phyloP scores from a whole-genome alignment of 2,888 invertebrate species.

The Agrotis clavis region DNA sequence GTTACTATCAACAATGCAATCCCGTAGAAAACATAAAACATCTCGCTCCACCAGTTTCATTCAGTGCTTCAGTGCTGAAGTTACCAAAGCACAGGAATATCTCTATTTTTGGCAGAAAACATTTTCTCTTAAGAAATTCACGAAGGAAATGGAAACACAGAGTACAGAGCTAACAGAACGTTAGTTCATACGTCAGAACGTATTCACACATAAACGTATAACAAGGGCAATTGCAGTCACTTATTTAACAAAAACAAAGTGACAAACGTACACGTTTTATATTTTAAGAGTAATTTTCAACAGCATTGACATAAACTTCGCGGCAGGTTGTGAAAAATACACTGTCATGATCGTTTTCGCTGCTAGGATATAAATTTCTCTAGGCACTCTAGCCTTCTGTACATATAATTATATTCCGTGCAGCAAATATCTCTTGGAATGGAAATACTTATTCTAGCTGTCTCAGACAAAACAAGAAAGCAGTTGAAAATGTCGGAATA shows the following conservation, averaged over 20 bases:
- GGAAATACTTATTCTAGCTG: conserved; percentile 52
- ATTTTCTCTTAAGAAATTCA: conserved; percentile 31
- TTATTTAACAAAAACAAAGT: too few relatives aligned
- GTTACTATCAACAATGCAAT: neutral
- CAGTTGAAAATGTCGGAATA: conserved; percentile 44
- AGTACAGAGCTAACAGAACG: conserved; percentile 8
- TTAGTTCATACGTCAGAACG: neutral
- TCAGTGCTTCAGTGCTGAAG: conserved; percentile 1
- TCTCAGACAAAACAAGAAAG: conserved; percentile 57
- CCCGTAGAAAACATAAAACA: neutral
- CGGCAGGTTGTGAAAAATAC: too few relatives aligned
- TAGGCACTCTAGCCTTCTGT: neutral
- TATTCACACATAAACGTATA: neutral
- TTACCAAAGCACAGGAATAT: conserved; percentile 23
- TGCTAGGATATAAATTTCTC: neutral
- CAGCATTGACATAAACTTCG: too few relatives aligned
- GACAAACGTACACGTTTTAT: too few relatives aligned
- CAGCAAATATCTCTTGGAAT: conserved; percentile 43
- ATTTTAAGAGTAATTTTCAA: too few relatives aligned
- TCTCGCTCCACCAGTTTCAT: conserved; percentile 12
- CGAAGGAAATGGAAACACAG: neutral
- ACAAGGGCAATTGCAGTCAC: neutral
- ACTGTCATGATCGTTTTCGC: neutral
- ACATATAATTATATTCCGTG: neutral
- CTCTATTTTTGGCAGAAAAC: conserved; percentile 38